Conservation (phyloP, 2,888 invertebrate genomes). For the Apodemia duryi region DNA sequence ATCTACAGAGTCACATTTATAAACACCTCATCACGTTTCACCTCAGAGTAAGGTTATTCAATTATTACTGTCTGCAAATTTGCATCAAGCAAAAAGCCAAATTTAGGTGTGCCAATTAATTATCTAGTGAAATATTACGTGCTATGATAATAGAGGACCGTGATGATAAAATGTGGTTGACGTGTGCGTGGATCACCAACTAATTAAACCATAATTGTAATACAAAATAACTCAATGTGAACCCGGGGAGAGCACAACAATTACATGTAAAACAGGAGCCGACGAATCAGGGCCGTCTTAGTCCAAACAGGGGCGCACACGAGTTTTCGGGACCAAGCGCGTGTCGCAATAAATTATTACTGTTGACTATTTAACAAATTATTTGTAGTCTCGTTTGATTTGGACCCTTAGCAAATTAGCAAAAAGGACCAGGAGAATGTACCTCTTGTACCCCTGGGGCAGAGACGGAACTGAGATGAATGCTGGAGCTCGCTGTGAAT, state of each 20-base stretch:
- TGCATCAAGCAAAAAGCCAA: constrained; percentile 56
- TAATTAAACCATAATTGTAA: constrained; percentile 55
- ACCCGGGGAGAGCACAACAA: constrained; percentile 9
- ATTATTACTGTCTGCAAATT: constrained; percentile 37
- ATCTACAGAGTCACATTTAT: constrained; percentile 30
- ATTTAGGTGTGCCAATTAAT: constrained; percentile 49
- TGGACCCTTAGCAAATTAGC: too few relatives aligned
- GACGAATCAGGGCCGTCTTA: constrained; percentile 42
- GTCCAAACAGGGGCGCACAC: background rate
- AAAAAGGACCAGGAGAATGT: too few relatives aligned
- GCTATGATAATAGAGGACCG: constrained; percentile 39
- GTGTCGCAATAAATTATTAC: too few relatives aligned
- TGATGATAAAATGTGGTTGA: constrained; percentile 69
- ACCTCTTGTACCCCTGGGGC: too few relatives aligned
- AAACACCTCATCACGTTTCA: constrained; percentile 41
- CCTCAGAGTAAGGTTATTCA: constrained; percentile 40
- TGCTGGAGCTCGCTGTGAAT: too few relatives aligned
- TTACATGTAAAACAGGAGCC: constrained; percentile 34
- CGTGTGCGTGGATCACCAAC: constrained; percentile 62
- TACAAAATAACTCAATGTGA: constrained; percentile 34
- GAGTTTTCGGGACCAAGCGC: too few relatives aligned
- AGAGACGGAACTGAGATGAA: too few relatives aligned
- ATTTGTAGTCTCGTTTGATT: too few relatives aligned
- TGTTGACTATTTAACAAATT: too few relatives aligned
- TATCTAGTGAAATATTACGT: constrained; percentile 46